phyloP scores from a whole-genome alignment of 2,797 vertebrate genomes.

The Chelmon rostratus region DNA sequence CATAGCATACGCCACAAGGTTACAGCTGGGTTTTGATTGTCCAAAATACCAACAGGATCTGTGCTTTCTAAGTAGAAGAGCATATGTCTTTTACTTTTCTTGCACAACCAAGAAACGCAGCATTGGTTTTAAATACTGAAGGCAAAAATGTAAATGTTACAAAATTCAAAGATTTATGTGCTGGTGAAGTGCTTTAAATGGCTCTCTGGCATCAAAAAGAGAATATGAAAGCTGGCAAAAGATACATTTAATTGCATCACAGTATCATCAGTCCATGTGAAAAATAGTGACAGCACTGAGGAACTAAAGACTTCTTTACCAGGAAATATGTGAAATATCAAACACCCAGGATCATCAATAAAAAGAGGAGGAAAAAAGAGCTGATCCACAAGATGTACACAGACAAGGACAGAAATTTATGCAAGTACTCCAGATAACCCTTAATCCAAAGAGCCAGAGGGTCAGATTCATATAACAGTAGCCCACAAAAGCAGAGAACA shows the following conservation, averaged over 20 bases:
- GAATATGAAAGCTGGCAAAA: background rate
- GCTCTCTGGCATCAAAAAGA: background rate
- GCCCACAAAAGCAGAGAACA: constrained; percentile 49
- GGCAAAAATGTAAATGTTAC: background rate
- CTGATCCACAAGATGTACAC: constrained; percentile 20
- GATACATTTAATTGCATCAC: background rate
- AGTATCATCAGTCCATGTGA: constrained; percentile 16
- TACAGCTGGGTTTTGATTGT: constrained; percentile 1
- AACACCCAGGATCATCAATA: constrained; percentile 17
- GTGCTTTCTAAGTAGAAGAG: background rate
- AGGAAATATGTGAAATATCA: constrained; percentile 29
- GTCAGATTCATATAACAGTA: constrained; percentile 31
- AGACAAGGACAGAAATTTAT: constrained; percentile 36
- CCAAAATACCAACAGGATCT: constrained; percentile 9
- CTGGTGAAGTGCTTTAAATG: background rate
- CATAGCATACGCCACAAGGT: constrained; percentile 10
- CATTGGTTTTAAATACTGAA: background rate
- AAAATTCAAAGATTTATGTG: background rate
- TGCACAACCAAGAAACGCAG: background rate
- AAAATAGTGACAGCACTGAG: constrained; percentile 1
- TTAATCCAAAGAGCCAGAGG: constrained; percentile 45
- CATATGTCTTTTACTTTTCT: background rate
- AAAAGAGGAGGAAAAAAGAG: background rate
- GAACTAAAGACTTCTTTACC: constrained; percentile 14
- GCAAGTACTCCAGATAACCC: constrained; percentile 23